Percentiles rank a stretch among this genome's conserved stretches.
Conservation (phyloP, 2,113 vertebrate species). For the Cyphomyrus discorhynchus region DNA sequence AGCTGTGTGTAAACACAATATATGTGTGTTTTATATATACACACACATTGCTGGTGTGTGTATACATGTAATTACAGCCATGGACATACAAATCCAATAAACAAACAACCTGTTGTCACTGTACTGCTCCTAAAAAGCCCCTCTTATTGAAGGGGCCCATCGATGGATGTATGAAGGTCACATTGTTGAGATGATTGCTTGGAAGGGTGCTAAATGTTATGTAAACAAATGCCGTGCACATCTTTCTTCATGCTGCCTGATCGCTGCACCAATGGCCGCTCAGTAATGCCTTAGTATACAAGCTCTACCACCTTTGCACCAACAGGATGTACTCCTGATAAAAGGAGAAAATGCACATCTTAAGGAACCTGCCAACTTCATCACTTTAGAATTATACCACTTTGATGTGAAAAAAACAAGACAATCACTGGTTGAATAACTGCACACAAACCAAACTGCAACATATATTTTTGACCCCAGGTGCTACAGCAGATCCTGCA, state of each 20-base stretch:
- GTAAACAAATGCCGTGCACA: background rate
- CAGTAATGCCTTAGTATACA: background rate
- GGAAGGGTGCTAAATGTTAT: background rate
- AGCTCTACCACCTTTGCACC: background rate
- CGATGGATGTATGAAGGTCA: background rate
- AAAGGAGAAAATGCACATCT: background rate
- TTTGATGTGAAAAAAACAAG: background rate
- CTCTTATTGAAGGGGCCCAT: background rate
- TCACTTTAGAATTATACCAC: background rate
- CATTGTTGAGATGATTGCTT: background rate
- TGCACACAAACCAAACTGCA: background rate
- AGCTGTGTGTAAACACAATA: too few relatives aligned
- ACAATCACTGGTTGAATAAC: background rate
- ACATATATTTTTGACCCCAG: background rate
- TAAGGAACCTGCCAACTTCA: background rate
- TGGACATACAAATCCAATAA: too few relatives aligned
- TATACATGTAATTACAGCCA: too few relatives aligned
- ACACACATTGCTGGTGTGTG: too few relatives aligned
- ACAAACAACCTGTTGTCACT: too few relatives aligned
- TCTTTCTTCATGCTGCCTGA: background rate
- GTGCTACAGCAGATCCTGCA: background rate
- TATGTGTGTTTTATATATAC: too few relatives aligned
- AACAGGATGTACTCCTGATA: background rate
- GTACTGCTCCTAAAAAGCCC: too few relatives aligned
- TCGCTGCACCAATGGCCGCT: background rate